Conservation (phyloP, 1,140 invertebrate genomes). For the Drosophila obscura region DNA sequence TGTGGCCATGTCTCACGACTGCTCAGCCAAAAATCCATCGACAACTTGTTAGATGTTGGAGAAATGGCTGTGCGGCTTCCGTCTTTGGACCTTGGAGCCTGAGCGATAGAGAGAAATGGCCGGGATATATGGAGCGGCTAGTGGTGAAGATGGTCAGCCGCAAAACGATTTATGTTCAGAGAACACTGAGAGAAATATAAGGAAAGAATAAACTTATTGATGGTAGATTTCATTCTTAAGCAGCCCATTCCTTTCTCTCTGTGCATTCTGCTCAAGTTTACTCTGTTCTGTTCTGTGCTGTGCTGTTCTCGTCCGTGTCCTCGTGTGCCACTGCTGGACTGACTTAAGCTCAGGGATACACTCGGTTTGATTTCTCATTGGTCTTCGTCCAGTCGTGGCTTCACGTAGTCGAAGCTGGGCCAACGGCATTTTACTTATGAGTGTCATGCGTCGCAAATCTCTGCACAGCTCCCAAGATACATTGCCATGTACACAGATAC, state of each 20-base stretch:
- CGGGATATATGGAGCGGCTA: slow-evolving; percentile 8
- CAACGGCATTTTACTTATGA: slow-evolving; percentile 75
- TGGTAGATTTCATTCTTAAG: background rate
- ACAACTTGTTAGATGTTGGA: slow-evolving; percentile 64
- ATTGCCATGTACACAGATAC: slow-evolving; percentile 38
- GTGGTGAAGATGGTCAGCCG: slow-evolving; percentile 32
- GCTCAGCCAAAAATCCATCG: slow-evolving; percentile 52
- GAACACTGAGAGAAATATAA: slow-evolving; percentile 17
- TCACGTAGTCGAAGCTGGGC: slow-evolving; percentile 35
- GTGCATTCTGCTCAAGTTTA: background rate
- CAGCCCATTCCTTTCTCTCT: too few relatives aligned
- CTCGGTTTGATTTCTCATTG: slow-evolving; percentile 62
- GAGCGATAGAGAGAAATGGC: background rate
- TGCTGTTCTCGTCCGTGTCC: slow-evolving; percentile 6
- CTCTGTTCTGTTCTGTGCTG: slow-evolving; percentile 20
- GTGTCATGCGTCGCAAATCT: slow-evolving; percentile 75
- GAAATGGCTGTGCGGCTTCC: slow-evolving; percentile 34
- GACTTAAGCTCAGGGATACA: slow-evolving; percentile 48
- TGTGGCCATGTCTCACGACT: slow-evolving; percentile 25
- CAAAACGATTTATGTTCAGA: slow-evolving; percentile 62
- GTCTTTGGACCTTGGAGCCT: slow-evolving; percentile 3
- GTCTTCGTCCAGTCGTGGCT: slow-evolving; percentile 23
- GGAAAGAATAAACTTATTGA: background rate
- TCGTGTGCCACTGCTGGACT: slow-evolving; percentile 10
- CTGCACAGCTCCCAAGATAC: slow-evolving; percentile 56